A percentile compares a stretch with the other conserved stretches of the same genome.
Evolutionary conservation across 2,113 vertebrate species (phyloP).

Genomic region (Scopus umbretta): DNA sequence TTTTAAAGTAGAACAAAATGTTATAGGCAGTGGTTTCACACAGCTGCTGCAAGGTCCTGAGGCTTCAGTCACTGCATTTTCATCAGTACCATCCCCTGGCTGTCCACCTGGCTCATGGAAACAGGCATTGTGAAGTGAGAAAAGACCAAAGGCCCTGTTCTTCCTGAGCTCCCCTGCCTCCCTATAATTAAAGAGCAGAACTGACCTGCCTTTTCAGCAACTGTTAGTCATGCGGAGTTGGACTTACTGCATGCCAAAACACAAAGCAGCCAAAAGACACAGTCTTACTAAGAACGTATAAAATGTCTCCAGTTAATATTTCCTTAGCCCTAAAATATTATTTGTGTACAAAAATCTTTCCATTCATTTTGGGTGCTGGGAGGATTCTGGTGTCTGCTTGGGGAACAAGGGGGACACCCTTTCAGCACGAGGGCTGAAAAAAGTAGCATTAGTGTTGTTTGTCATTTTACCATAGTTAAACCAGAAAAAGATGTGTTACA

Average conservation of each 20-base stretch:
- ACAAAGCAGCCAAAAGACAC: background rate
- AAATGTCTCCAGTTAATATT: background rate
- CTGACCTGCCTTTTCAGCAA: background rate
- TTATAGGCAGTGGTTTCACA: background rate
- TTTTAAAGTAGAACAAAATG: background rate
- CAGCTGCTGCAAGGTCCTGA: background rate
- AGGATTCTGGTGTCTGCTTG: background rate
- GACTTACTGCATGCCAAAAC: background rate
- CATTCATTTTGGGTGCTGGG: background rate
- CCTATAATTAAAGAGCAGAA: background rate
- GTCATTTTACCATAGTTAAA: background rate
- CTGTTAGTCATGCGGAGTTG: background rate
- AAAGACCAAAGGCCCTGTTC: background rate
- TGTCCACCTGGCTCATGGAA: background rate
- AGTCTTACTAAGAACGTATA: background rate
- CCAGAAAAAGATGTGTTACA: background rate
- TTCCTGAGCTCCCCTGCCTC: background rate
- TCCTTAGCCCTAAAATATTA: background rate
- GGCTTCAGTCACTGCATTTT: background rate
- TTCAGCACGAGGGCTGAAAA: background rate
- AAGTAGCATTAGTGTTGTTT: background rate
- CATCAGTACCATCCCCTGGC: background rate
- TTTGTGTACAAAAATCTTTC: background rate
- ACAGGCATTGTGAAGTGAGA: background rate
- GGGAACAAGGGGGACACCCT: background rate